Evolutionary conservation across 2,888 invertebrate species (phyloP).

Genomic region (Eudemis profundana): DNA sequence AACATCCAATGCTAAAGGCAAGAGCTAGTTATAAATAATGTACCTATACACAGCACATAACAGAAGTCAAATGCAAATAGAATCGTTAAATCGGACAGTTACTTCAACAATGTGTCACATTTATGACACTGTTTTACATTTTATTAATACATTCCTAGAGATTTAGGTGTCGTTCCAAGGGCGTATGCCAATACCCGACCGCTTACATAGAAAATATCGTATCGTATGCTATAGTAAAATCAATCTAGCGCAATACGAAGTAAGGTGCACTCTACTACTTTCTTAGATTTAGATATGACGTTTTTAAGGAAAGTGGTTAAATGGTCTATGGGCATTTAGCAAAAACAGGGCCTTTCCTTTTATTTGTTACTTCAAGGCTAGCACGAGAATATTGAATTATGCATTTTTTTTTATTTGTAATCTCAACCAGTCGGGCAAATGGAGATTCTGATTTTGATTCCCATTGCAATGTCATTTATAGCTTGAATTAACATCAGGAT

Average conservation of each 20-base stretch:
- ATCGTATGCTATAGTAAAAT: background rate
- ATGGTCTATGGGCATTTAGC: background rate
- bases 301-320: background rate
- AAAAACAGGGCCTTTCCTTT: constrained; percentile 39
- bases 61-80: constrained; percentile 21
- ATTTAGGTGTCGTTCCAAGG: constrained; percentile 9
- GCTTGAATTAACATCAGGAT: no score
- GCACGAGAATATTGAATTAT: background rate
- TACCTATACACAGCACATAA: background rate
- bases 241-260: background rate
- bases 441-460: no score
- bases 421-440: no score
- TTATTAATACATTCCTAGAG: constrained; percentile 12
- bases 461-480: no score
- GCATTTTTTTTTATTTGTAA: no score
- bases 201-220: background rate
- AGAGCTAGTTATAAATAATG: background rate
- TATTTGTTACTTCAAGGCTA: constrained; percentile 44
- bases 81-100: constrained; percentile 13
- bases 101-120: constrained; percentile 16
- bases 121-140: constrained; percentile 26
- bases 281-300: background rate
- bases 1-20: background rate
- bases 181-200: background rate
- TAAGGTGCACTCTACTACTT: background rate